Conservation (phyloP, 2,113 vertebrate species). For the Alethe castanea region DNA sequence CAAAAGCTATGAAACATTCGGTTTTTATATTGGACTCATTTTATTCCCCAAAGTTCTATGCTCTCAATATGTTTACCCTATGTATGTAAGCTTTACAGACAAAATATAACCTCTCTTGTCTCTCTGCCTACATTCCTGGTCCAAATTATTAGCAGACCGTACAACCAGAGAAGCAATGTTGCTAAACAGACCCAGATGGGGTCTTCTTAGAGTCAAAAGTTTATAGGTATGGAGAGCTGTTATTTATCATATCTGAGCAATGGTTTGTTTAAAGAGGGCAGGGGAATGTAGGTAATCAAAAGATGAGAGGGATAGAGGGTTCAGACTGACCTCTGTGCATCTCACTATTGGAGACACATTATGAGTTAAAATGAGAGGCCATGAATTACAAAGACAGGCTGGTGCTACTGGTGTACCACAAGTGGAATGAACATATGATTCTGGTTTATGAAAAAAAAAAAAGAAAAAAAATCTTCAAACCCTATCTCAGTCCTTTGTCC, state of each 20-base stretch:
- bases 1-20: not conserved
- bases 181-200: conserved; percentile 40
- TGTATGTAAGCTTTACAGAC: conserved; percentile 20
- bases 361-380: not conserved
- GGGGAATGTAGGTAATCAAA: conserved; percentile 1
- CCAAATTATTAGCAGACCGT: conserved; percentile 51
- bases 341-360: not conserved
- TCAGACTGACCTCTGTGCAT: not conserved
- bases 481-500: not conserved
- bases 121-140: conserved; percentile 34
- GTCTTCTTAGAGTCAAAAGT: conserved; percentile 20
- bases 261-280: conserved; percentile 6
- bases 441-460: not conserved
- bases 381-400: not conserved
- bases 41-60: conserved; percentile 10
- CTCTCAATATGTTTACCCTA: conserved; percentile 27
- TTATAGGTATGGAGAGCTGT: not conserved
- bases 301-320: conserved; percentile 5
- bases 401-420: not conserved
- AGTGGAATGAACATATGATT: not conserved
- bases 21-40: not conserved
- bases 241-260: conserved; percentile 17
- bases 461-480: not conserved
- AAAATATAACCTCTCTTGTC: conserved; percentile 13
- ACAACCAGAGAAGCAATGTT: conserved; percentile 23